Evolutionary conservation across 2,113 vertebrate genomes (phyloP), one percentile per base, ranked within the genome.

Genomic region (Crotalus viridis): DNA sequence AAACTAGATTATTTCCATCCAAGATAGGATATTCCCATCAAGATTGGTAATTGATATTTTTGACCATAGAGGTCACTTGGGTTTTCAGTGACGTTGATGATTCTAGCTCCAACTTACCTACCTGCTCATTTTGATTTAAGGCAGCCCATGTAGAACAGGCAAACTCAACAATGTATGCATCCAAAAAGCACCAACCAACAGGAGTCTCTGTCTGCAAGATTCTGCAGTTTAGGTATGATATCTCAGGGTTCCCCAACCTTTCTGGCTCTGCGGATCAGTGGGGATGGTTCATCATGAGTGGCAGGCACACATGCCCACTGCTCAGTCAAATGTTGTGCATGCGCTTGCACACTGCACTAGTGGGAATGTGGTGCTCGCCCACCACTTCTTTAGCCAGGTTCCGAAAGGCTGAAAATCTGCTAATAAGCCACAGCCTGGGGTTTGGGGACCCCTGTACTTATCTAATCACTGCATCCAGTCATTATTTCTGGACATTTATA

Each of bases 291-390:
- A 0, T 4, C 1, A 15, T 10, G 61, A 69, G 10, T n/a, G 10
- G 28, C 28, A 69, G 28, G 61, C 28, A 69, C 28, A 69, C 1
- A 1, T 12, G 10, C 28, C 26, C 4, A 1, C 28, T 69, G 26
- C 28, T 69, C 10, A 4, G 5, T 12, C 28, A 69, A 15, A 69
- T n/a, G 61, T 51, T n/a, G 61, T 51, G 48, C 48, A 51, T 9
- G 8, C 0, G 0, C 28, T 69, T 0, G 0, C 26, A 61, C 3
- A 0, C 10, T 64, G 26, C 4, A 4, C 64, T n/a, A n/a, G 28
- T n/a, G 12, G 1, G 10, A 5, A 69, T 69, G 12, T 12, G 12
- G 12, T 4, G 2, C 64, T 69, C 12, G 0, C 12, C 12, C 12
- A 15, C 64, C 12, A 69, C 1, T 1, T 15, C 64, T 28, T n/a